Percentiles rank a stretch among this genome's conserved stretches.
Evolutionary conservation across 2,888 invertebrate genomes (phyloP).

Genomic region (Hartigia nigra): DNA sequence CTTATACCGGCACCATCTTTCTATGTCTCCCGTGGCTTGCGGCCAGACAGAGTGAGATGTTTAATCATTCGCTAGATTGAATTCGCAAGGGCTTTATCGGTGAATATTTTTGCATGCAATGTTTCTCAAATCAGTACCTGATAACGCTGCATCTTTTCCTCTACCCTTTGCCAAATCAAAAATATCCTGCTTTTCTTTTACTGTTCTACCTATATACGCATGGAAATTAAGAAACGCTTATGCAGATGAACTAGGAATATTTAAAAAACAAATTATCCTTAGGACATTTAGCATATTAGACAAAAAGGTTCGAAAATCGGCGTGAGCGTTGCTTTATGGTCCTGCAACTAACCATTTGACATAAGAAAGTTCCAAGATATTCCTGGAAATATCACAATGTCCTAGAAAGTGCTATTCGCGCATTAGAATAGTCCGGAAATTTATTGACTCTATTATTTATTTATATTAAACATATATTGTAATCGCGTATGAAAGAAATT

Average conservation of each 20-base stretch:
- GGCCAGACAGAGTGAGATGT: conserved; percentile 44
- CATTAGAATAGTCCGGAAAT: neutral
- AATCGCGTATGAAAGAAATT: neutral
- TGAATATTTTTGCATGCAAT: conserved; percentile 53
- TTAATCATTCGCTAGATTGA: conserved; percentile 59
- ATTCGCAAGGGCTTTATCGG: conserved; percentile 42
- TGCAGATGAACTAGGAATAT: neutral
- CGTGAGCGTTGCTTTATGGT: neutral
- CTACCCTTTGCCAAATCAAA: neutral
- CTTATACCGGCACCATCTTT: neutral
- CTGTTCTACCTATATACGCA: no score
- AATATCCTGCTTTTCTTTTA: no score
- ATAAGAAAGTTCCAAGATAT: neutral
- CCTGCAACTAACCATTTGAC: neutral
- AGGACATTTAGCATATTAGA: neutral
- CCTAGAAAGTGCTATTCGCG: neutral
- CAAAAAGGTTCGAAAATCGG: neutral
- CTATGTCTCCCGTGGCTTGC: conserved; percentile 11
- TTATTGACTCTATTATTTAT: neutral
- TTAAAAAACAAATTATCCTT: neutral
- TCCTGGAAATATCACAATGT: neutral
- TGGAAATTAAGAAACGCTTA: neutral
- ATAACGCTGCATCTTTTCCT: neutral
- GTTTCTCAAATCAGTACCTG: conserved; percentile 28
- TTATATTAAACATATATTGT: neutral